Evolutionary conservation across 2,797 vertebrate genomes (phyloP).

Genomic region (Spinus pinus): DNA sequence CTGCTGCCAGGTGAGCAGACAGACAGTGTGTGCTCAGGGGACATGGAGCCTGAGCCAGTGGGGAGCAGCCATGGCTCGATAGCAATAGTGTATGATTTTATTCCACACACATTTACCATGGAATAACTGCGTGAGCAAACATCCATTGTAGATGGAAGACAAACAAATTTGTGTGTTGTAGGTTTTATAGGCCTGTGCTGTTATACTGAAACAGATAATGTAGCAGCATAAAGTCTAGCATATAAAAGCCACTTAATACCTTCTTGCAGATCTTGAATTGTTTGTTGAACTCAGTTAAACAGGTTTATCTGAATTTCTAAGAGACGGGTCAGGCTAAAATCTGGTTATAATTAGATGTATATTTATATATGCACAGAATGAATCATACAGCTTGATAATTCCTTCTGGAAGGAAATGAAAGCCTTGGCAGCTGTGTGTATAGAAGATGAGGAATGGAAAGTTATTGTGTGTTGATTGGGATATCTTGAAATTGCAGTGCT

Average conservation of each 20-base stretch:
- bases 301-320: neutral
- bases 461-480: neutral
- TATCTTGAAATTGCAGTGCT: conserved; percentile 5
- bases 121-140: neutral
- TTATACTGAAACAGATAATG: neutral
- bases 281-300: neutral
- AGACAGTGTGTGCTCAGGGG: neutral
- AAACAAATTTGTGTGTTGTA: neutral
- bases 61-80: neutral
- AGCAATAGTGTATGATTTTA: neutral
- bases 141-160: neutral
- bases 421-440: neutral
- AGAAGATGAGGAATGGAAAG: neutral
- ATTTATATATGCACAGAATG: neutral
- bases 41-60: neutral
- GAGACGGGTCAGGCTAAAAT: neutral
- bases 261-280: neutral
- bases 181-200: neutral
- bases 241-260: neutral
- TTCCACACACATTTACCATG: neutral
- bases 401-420: neutral
- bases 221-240: neutral
- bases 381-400: neutral
- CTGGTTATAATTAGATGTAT: neutral
- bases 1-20: neutral